These are phyloP conservation scores for Nestor notabilis DNA, from an alignment of 2,113 vertebrate species.

Conservation along the genomic window DNA sequence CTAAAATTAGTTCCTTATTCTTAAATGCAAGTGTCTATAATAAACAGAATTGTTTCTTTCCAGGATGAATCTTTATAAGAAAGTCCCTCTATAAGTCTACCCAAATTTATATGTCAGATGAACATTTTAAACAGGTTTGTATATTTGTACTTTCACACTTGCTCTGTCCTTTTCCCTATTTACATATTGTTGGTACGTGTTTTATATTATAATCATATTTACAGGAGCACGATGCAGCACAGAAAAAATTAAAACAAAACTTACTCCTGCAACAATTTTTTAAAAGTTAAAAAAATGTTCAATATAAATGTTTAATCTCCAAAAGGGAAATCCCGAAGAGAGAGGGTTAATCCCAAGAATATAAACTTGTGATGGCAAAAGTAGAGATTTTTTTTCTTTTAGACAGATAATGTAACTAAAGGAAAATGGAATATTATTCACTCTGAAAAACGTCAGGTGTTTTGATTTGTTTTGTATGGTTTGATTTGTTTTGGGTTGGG, in stretches of 20 bases:
- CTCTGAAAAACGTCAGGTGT: background rate
- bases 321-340: background rate
- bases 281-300: background rate
- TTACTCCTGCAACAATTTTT: background rate
- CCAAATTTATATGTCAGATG: background rate
- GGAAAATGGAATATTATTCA: background rate
- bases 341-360: background rate
- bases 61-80: background rate
- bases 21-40: background rate
- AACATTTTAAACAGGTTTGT: background rate
- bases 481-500: too few relatives aligned
- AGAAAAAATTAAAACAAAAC: background rate
- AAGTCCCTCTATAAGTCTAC: background rate
- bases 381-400: background rate
- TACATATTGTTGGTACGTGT: accelerated
- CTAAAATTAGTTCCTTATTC: background rate
- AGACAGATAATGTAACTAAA: accelerated
- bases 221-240: background rate
- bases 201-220: background rate
- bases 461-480: background rate
- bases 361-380: background rate
- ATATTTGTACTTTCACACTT: background rate
- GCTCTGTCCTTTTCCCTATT: background rate
- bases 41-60: background rate
- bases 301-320: background rate